phyloP scores from a whole-genome alignment of 2,113 vertebrate species.

The Sitta europaea region DNA sequence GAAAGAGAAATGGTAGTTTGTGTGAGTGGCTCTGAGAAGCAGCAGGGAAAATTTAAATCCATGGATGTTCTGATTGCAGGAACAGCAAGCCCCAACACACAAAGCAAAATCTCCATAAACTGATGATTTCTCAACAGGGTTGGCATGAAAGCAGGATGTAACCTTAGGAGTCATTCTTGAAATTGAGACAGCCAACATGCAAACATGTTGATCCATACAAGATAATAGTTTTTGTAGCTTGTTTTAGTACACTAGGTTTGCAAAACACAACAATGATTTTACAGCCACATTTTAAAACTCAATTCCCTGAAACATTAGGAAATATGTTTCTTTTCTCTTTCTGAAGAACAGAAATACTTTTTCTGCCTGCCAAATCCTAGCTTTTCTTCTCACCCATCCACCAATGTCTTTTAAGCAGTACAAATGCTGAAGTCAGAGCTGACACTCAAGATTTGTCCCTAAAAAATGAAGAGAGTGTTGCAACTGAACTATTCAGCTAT shows the following conservation, averaged over 20 bases:
- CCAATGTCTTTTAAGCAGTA: not conserved
- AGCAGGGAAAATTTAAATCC: not conserved
- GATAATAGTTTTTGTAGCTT: not conserved
- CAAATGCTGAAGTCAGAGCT: not conserved
- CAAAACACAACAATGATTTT: not conserved
- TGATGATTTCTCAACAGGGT: not conserved
- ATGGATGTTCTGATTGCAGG: not conserved
- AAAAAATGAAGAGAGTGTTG: rapidly evolving
- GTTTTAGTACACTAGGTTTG: not conserved
- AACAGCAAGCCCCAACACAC: not conserved
- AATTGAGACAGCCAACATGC: not conserved
- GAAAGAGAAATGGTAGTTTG: not conserved
- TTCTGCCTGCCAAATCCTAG: not conserved
- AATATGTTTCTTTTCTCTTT: not conserved
- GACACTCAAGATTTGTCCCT: not conserved
- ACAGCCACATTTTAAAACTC: not conserved
- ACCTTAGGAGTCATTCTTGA: not conserved
- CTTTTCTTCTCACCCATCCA: not conserved
- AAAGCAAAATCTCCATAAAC: not conserved
- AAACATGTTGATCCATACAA: not conserved
- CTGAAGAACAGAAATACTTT: not conserved
- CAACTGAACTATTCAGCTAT: not conserved
- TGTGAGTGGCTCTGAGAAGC: not conserved
- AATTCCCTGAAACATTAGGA: not conserved
- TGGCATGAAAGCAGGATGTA: not conserved